phyloP scores from a whole-genome alignment of 2,797 vertebrate genomes.

The Peromyscus attwateri region DNA sequence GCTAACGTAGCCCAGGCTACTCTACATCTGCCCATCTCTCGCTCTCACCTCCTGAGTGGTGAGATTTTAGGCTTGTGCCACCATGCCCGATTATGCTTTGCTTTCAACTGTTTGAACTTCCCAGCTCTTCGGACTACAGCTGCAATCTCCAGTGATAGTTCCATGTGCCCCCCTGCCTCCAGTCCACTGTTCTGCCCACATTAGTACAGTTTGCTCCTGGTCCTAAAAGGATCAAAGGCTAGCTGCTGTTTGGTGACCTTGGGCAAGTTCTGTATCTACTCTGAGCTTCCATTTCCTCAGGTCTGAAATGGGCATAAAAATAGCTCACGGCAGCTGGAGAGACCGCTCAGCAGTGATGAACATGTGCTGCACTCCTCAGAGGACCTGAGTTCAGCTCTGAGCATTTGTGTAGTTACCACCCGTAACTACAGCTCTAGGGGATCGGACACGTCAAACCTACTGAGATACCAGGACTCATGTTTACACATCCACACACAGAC shows the following conservation, averaged over 20 bases:
- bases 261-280: not conserved
- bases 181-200: not conserved
- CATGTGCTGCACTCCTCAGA: not conserved
- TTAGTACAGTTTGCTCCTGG: not conserved
- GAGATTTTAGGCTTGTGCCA: not conserved
- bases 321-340: not conserved
- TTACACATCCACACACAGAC: not conserved
- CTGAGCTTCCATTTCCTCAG: slow-evolving; percentile 39
- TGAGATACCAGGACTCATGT: not conserved
- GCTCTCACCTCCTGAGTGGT: not conserved
- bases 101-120: slow-evolving; percentile 34
- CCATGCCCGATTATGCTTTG: not conserved
- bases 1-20: not conserved
- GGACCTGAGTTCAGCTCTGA: not conserved
- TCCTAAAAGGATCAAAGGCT: not conserved
- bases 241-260: not conserved
- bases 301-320: not conserved
- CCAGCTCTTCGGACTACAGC: not conserved
- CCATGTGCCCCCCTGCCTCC: not conserved
- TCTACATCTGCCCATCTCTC: not conserved
- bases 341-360: not conserved
- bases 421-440: not conserved
- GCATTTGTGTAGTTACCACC: not conserved
- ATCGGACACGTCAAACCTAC: not conserved
- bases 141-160: not conserved